phyloP scores from a whole-genome alignment of 2,888 invertebrate genomes.

The Eurytoma californica region DNA sequence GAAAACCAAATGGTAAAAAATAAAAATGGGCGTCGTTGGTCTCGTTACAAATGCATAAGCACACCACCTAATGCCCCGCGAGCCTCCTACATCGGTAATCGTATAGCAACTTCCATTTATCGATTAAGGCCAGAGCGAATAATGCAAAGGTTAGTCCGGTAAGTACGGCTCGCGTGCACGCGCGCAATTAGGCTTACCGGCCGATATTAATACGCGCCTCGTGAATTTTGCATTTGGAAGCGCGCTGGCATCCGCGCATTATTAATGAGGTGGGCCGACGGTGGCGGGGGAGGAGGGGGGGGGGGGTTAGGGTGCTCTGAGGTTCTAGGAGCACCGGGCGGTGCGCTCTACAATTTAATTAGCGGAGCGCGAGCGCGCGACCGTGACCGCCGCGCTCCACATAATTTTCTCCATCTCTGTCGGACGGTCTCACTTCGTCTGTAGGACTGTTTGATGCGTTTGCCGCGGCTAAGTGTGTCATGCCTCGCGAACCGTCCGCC shows the following conservation, averaged over 20 bases:
- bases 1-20: no score
- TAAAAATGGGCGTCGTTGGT: no score
- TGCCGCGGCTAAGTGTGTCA: background rate
- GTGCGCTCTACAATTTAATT: constrained; percentile 35
- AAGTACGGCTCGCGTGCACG: background rate
- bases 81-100: no score
- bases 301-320: no score
- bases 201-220: constrained; percentile 17
- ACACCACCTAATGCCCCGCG: no score
- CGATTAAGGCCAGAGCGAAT: constrained; percentile 37
- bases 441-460: background rate
- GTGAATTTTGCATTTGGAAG: constrained; percentile 25
- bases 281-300: no score
- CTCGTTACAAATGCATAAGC: no score
- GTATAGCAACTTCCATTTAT: constrained; percentile 35
- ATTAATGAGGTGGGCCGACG: background rate
- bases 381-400: constrained; percentile 37
- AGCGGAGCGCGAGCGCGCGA: constrained; percentile 26
- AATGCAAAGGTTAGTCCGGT: constrained; percentile 5
- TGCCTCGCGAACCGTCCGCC: background rate
- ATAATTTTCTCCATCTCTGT: constrained; percentile 18
- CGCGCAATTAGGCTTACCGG: constrained; percentile 9
- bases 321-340: no score
- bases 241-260: constrained; percentile 12
- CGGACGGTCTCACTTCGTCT: background rate